A percentile compares a stretch with the other conserved stretches of the same genome.
Evolutionary conservation across 2,888 invertebrate genomes (phyloP).

Genomic region (Troides helena): DNA sequence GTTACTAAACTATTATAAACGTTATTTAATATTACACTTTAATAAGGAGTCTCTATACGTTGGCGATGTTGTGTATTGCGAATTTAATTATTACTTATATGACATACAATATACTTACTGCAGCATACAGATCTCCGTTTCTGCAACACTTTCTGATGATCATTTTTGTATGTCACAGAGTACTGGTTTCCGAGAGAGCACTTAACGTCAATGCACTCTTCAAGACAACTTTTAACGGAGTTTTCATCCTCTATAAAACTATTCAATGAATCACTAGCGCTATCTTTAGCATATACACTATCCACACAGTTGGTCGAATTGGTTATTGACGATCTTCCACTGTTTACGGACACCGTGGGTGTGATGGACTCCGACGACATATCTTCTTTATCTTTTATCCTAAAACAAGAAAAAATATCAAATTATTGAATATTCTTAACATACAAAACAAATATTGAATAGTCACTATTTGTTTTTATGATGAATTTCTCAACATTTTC

Average conservation of each 20-base stretch:
- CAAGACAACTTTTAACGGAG: conserved; percentile 38
- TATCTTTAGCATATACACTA: conserved; percentile 38
- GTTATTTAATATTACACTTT: too few species aligned
- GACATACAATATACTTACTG: conserved; percentile 44
- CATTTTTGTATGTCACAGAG: conserved; percentile 38
- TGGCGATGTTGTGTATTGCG: too few species aligned
- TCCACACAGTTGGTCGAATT: conserved; percentile 36
- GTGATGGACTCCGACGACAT: conserved; percentile 30
- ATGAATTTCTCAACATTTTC: too few species aligned
- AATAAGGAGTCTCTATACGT: too few species aligned
- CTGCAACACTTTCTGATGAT: conserved; percentile 31
- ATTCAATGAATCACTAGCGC: conserved; percentile 47
- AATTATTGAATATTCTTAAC: neutral
- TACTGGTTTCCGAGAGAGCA: conserved; percentile 39
- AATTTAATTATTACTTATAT: neutral
- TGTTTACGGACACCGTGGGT: conserved; percentile 23
- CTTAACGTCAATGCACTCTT: conserved; percentile 35
- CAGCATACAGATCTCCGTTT: conserved; percentile 40
- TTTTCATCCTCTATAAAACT: conserved; percentile 42
- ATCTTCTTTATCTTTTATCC: conserved; percentile 1
- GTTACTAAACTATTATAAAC: too few species aligned
- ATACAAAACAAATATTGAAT: too few species aligned
- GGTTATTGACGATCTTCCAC: conserved; percentile 24
- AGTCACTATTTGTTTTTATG: too few species aligned
- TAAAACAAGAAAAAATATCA: neutral